These are phyloP conservation scores for Drosophila histrio DNA, from an alignment of 2,888 invertebrate species.

Conservation along the genomic window DNA sequence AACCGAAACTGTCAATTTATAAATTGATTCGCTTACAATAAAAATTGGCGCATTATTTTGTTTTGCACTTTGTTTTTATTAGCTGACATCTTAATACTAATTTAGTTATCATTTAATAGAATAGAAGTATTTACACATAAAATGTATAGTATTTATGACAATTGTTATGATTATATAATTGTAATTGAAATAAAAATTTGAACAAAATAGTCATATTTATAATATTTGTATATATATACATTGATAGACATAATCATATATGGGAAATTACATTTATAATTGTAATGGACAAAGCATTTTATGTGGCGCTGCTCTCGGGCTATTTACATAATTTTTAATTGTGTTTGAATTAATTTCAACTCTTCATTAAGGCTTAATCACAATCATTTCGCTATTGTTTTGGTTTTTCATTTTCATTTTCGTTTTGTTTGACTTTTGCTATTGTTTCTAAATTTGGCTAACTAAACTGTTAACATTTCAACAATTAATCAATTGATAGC, in stretches of 20 bases:
- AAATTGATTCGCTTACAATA: slow-evolving; percentile 54
- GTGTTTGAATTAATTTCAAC: slow-evolving; percentile 33
- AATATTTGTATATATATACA: slow-evolving; percentile 10
- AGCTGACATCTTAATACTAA: slow-evolving; percentile 60
- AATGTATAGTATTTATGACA: slow-evolving; percentile 39
- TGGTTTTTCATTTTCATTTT: slow-evolving; percentile 18
- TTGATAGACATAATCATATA: slow-evolving; percentile 5
- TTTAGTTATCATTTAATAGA: slow-evolving; percentile 59
- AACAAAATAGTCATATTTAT: slow-evolving; percentile 25
- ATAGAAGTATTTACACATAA: slow-evolving; percentile 64
- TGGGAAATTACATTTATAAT: slow-evolving; percentile 35
- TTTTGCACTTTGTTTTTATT: slow-evolving; percentile 37
- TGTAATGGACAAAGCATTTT: slow-evolving; percentile 43
- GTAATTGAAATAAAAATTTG: slow-evolving; percentile 28
- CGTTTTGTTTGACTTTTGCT: slow-evolving; percentile 38
- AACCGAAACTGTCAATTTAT: slow-evolving; percentile 6
- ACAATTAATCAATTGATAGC: slow-evolving; percentile 32
- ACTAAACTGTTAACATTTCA: slow-evolving; percentile 62
- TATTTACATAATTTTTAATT: slow-evolving; percentile 56
- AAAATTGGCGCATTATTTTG: slow-evolving; percentile 64
- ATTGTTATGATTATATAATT: slow-evolving; percentile 25
- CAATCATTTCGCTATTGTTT: slow-evolving; percentile 73
- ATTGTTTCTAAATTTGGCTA: slow-evolving; percentile 66
- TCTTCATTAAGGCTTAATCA: slow-evolving; percentile 71
- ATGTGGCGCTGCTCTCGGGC: slow-evolving; percentile 51